Conservation (phyloP, 2,113 vertebrate species). For the Pycnonotus jocosus region DNA sequence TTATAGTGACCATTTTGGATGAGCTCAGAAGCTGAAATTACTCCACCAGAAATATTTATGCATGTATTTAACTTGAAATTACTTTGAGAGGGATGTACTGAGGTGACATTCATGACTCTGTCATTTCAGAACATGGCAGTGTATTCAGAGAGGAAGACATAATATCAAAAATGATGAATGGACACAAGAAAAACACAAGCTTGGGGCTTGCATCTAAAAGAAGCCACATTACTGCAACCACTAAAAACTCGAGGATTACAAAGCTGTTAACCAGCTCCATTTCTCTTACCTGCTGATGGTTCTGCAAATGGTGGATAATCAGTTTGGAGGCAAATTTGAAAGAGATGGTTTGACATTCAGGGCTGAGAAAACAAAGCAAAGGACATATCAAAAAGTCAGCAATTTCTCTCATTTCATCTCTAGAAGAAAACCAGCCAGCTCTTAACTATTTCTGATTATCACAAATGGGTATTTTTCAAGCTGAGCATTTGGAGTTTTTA, state of each 20-base stretch:
- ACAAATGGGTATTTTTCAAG: neutral
- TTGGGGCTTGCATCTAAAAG: neutral
- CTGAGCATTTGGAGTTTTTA: neutral
- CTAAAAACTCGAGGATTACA: neutral
- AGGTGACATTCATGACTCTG: neutral
- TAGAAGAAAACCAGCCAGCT: neutral
- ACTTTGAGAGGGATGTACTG: neutral
- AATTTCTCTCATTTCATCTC: neutral
- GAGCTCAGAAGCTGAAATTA: neutral
- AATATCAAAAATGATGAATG: neutral
- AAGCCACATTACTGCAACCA: neutral
- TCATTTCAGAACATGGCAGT: neutral
- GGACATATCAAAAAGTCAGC: neutral
- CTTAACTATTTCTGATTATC: neutral
- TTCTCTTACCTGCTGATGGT: conserved; percentile 72
- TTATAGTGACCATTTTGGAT: neutral
- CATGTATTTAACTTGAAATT: neutral
- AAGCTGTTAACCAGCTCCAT: neutral
- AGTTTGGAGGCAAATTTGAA: conserved; percentile 82
- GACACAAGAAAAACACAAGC: neutral
- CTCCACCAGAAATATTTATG: neutral
- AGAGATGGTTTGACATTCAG: conserved; percentile 83
- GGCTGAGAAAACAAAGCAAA: conserved; percentile 71
- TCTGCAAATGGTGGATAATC: conserved; percentile 69
- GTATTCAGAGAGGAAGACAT: neutral